A percentile compares a stretch with the other conserved stretches of the same genome.
Evolutionary conservation across 2,797 vertebrate genomes (phyloP).

Genomic region (Erpetoichthys calabaricus): DNA sequence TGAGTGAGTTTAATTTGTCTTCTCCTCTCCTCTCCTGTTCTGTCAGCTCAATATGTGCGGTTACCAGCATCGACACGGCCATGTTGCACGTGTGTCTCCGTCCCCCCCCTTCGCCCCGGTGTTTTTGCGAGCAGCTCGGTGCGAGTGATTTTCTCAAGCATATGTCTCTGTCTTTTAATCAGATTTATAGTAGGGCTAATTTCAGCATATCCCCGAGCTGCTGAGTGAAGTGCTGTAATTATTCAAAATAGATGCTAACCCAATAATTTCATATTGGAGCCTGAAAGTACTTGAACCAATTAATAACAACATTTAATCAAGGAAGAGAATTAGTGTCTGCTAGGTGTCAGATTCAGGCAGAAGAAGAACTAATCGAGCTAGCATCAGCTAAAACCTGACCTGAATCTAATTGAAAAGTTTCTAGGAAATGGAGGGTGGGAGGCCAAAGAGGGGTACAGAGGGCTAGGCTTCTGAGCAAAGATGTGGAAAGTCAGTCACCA

Average conservation of each 20-base stretch:
- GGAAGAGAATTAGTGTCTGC: slow-evolving; percentile 4
- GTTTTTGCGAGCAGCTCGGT: too few relatives aligned
- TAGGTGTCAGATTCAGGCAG: slow-evolving; percentile 8
- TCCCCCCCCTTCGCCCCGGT: too few relatives aligned
- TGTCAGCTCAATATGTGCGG: too few relatives aligned
- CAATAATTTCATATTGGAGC: slow-evolving; percentile 18
- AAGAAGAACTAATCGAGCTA: slow-evolving; percentile 1
- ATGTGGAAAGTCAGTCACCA: too few relatives aligned
- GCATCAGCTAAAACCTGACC: slow-evolving; percentile 1
- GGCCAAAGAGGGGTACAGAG: too few relatives aligned
- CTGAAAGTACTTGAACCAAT: slow-evolving; percentile 15
- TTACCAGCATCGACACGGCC: too few relatives aligned
- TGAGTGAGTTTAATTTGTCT: too few relatives aligned
- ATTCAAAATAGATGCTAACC: slow-evolving; percentile 16
- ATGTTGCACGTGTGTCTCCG: too few relatives aligned
- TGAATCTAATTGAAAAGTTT: background rate
- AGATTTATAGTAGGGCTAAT: slow-evolving; percentile 15
- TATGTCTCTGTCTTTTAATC: slow-evolving; percentile 10
- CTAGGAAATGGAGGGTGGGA: too few relatives aligned
- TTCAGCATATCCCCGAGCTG: slow-evolving; percentile 12
- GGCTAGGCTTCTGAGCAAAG: too few relatives aligned
- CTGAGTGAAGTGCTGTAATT: slow-evolving; percentile 15
- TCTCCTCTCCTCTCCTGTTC: too few relatives aligned
- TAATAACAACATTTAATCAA: slow-evolving; percentile 18
- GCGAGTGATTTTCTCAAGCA: too few relatives aligned